Conservation (phyloP, 2,888 invertebrate species). For the Venusia cambrica region DNA sequence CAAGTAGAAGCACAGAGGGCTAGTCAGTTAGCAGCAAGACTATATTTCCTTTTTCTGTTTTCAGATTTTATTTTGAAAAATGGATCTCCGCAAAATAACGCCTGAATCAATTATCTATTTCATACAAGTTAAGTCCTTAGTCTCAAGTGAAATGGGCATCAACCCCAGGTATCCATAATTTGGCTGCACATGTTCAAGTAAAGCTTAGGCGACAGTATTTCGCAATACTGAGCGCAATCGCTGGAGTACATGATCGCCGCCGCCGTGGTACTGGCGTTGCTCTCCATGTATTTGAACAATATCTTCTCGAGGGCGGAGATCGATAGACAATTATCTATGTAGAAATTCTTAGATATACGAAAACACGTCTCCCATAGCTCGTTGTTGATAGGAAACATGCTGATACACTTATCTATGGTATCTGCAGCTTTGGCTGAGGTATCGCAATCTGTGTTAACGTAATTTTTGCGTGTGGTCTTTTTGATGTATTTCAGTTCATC, state of each 20-base stretch:
- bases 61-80: no score
- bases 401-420: constrained; percentile 63
- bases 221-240: constrained; percentile 66
- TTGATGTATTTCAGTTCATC: constrained; percentile 54
- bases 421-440: constrained; percentile 55
- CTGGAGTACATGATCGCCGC: constrained; percentile 72
- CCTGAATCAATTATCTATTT: no score
- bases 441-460: constrained; percentile 37
- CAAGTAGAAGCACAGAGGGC: no score
- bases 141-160: constrained; percentile 23
- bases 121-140: no score
- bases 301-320: constrained; percentile 78
- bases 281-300: constrained; percentile 78
- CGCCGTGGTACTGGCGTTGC: constrained; percentile 66
- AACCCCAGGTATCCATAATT: constrained; percentile 72
- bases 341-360: constrained; percentile 62
- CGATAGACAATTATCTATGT: constrained; percentile 57
- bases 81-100: no score
- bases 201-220: constrained; percentile 68
- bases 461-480: constrained; percentile 26
- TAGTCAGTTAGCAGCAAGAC: no score
- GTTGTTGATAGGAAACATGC: constrained; percentile 60
- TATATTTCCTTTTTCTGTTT: no score
- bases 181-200: constrained; percentile 73
- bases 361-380: constrained; percentile 68